Conservation (phyloP, 1,140 invertebrate species). For the Drosophila ogumai region DNA sequence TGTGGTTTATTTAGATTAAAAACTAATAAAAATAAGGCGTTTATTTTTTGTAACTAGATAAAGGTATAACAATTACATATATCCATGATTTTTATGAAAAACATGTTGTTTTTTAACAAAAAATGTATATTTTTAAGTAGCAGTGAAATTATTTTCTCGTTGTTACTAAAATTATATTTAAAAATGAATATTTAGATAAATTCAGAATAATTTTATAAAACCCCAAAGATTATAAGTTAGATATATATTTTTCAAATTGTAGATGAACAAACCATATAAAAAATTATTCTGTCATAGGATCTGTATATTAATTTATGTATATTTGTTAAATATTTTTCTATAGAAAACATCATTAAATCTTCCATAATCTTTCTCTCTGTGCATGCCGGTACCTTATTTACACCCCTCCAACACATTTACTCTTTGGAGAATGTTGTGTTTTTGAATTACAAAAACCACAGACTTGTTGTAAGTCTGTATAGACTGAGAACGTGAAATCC, state of each 20-base stretch:
- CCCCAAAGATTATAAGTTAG: too few relatives aligned
- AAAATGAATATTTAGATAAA: too few relatives aligned
- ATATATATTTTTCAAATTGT: too few relatives aligned
- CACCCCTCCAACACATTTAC: conserved; percentile 3
- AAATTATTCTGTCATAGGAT: background rate
- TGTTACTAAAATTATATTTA: too few relatives aligned
- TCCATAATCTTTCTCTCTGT: background rate
- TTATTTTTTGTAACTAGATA: too few relatives aligned
- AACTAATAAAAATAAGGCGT: fast-evolving
- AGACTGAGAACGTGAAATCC: conserved; percentile 36
- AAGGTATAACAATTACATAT: too few relatives aligned
- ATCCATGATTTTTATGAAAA: too few relatives aligned
- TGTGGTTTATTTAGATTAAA: background rate
- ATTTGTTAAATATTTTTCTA: background rate
- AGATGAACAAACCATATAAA: background rate
- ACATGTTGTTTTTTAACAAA: too few relatives aligned
- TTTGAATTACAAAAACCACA: conserved; percentile 22
- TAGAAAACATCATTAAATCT: background rate
- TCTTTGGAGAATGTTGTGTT: background rate
- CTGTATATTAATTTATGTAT: too few relatives aligned
- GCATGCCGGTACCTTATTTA: conserved; percentile 7
- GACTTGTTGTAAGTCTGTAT: conserved; percentile 40
- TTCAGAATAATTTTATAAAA: too few relatives aligned
- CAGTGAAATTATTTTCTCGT: too few relatives aligned
- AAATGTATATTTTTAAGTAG: too few relatives aligned